A percentile compares a stretch with the other conserved stretches of the same genome.
Conservation (phyloP, 2,888 invertebrate genomes). For the Thymelicus sylvestris region DNA sequence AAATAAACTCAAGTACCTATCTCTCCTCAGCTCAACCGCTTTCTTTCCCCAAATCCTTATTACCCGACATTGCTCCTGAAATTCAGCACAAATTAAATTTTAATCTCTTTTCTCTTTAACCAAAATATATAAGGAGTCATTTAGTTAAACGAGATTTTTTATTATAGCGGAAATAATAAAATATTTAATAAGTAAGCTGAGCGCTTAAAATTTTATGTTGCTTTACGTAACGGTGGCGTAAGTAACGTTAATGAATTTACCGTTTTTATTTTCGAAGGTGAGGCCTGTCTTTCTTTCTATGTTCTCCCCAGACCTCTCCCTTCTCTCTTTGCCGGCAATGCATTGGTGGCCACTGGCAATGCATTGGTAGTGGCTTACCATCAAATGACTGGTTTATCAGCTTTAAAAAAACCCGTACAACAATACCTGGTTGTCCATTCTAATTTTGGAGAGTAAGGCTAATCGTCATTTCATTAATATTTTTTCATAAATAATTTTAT, state of each 20-base stretch:
- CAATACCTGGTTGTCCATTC: too few species aligned
- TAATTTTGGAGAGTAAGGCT: too few species aligned
- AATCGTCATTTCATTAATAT: too few species aligned
- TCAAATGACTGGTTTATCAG: too few species aligned
- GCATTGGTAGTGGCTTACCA: too few species aligned
- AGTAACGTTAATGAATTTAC: conserved; percentile 19
- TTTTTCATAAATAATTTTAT: too few species aligned
- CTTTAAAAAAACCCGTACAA: too few species aligned
- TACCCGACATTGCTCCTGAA: conserved; percentile 21
- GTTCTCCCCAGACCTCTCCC: too few species aligned
- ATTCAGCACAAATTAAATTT: conserved; percentile 40
- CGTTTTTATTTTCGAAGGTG: neutral
- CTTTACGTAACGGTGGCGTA: neutral
- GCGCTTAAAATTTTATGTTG: conserved; percentile 19
- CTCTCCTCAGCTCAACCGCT: conserved; percentile 5
- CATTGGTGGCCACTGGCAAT: too few species aligned
- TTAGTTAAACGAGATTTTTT: conserved; percentile 32
- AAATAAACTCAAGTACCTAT: conserved; percentile 10
- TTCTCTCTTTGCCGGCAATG: too few species aligned
- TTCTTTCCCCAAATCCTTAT: conserved; percentile 22
- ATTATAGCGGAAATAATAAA: conserved; percentile 28
- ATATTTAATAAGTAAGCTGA: conserved; percentile 18
- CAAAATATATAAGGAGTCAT: conserved; percentile 29
- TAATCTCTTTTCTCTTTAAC: conserved; percentile 26
- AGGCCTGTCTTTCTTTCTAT: neutral